phyloP scores from a whole-genome alignment of 1,140 invertebrate species.

The Halesus radiatus region DNA sequence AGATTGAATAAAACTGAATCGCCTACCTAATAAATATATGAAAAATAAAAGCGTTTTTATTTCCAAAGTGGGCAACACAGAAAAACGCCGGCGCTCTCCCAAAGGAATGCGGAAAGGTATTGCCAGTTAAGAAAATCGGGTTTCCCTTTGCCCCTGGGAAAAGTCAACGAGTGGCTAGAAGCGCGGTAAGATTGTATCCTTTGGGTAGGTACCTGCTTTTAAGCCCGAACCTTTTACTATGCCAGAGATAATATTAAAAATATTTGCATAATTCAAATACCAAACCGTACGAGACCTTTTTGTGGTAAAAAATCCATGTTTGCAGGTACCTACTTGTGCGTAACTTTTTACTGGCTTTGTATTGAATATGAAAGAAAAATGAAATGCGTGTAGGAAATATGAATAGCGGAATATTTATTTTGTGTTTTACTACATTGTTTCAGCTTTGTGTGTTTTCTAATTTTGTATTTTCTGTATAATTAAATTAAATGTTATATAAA shows the following conservation, averaged over 20 bases:
- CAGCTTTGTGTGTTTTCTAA: too few species aligned
- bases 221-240: constrained; percentile 1
- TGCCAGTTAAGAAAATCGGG: constrained; percentile 47
- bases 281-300: not conserved
- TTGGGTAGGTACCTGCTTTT: not conserved
- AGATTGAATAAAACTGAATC: not conserved
- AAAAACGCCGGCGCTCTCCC: constrained; percentile 16
- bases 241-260: not conserved
- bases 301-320: not conserved
- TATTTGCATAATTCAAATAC: not conserved
- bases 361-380: too few species aligned
- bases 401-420: too few species aligned
- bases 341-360: too few species aligned
- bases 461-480: too few species aligned
- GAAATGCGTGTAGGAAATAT: too few species aligned
- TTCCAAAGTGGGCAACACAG: constrained; percentile 47
- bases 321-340: too few species aligned
- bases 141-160: constrained; percentile 24
- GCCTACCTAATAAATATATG: not conserved
- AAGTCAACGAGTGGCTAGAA: not conserved
- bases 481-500: too few species aligned
- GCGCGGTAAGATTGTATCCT: constrained; percentile 15
- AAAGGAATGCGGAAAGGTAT: constrained; percentile 36
- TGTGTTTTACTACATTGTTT: too few species aligned
- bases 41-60: constrained; percentile 57